Evolutionary conservation across 1,140 invertebrate species (phyloP).

Genomic region (Diorhabda carinulata): DNA sequence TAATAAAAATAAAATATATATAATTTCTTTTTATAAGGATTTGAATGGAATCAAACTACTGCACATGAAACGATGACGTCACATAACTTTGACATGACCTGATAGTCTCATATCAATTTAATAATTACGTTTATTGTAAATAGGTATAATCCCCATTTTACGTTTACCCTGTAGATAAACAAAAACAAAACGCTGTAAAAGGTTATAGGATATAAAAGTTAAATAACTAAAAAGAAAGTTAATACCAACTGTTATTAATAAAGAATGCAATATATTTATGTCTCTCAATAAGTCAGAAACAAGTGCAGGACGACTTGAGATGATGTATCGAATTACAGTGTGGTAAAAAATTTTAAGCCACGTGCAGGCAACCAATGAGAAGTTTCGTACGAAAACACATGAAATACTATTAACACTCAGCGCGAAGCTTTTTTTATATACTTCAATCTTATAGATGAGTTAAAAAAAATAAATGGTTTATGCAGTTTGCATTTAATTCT

Average conservation of each 20-base stretch:
- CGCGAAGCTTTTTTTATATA: constrained; percentile 14
- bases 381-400: constrained; percentile 15
- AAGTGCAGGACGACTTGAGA: constrained; percentile 24
- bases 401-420: constrained; percentile 27
- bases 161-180: too few relatives aligned
- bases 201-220: too few relatives aligned
- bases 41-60: too few relatives aligned
- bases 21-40: too few relatives aligned
- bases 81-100: too few relatives aligned
- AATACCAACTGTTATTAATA: neutral
- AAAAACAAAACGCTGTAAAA: too few relatives aligned
- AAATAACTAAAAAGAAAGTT: neutral
- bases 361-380: constrained; percentile 28
- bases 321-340: constrained; percentile 15
- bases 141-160: too few relatives aligned
- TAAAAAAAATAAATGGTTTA: neutral
- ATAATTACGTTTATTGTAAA: too few relatives aligned
- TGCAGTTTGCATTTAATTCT: neutral
- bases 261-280: constrained; percentile 5
- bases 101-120: too few relatives aligned
- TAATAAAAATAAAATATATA: too few relatives aligned
- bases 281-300: constrained; percentile 21
- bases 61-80: too few relatives aligned
- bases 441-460: neutral
- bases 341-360: constrained; percentile 24